Conservation (phyloP, 2,888 invertebrate genomes). For the Parthenolecanium corni region DNA sequence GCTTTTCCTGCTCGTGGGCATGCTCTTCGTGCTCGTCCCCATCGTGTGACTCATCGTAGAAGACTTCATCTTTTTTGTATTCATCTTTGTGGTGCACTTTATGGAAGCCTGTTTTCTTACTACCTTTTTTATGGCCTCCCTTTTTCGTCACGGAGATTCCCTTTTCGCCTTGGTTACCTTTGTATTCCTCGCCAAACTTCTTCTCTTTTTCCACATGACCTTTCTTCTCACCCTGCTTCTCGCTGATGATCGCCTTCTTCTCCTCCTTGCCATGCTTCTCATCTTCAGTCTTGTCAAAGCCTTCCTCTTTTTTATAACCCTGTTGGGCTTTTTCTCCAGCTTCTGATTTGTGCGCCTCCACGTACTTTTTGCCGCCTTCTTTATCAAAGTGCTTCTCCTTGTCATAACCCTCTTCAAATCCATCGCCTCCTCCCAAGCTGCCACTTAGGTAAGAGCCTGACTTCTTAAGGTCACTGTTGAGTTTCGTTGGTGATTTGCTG, state of each 20-base stretch:
- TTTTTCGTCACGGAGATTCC: conserved; percentile 49
- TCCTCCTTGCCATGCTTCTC: conserved; percentile 47
- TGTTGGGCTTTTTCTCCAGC: conserved; percentile 48
- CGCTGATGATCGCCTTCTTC: conserved; percentile 45
- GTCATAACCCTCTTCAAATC: conserved; percentile 32
- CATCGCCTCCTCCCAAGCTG: conserved; percentile 22
- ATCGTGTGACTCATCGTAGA: conserved; percentile 59
- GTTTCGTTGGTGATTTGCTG: too few relatives aligned
- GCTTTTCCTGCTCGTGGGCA: conserved; percentile 46
- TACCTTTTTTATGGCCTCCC: conserved; percentile 54
- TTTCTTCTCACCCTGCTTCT: conserved; percentile 46
- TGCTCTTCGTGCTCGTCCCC: conserved; percentile 55
- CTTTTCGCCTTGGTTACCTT: conserved; percentile 44
- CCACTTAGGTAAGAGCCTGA: background rate
- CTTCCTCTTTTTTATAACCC: conserved; percentile 45
- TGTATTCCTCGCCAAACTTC: conserved; percentile 47
- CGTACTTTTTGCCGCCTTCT: conserved; percentile 44
- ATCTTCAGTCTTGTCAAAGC: conserved; percentile 46
- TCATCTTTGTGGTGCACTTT: conserved; percentile 64
- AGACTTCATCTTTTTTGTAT: conserved; percentile 63
- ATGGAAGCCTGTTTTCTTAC: conserved; percentile 58
- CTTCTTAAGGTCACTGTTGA: too few relatives aligned
- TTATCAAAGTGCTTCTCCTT: conserved; percentile 35
- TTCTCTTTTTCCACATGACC: conserved; percentile 46
- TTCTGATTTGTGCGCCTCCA: conserved; percentile 42